Evolutionary conservation across 2,797 vertebrate genomes (phyloP), one percentile per base, ranked within the genome.

Genomic region (Meriones psammophilus): DNA sequence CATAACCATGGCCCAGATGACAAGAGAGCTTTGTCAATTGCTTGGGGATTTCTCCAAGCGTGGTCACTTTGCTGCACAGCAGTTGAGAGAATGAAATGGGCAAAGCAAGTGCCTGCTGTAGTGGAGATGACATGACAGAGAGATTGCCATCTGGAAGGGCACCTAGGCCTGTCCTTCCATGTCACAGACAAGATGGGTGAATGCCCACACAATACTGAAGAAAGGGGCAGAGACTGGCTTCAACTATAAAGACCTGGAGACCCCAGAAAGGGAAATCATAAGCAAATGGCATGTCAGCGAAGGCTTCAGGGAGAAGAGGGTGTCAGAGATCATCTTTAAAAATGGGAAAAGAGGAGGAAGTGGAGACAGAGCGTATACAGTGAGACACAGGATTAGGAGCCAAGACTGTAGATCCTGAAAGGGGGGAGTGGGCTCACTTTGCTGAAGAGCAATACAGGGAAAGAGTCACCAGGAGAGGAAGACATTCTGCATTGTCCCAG

Each of bases 41-140:
- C 71, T 80, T 89, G 15, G 58, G 83, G 89, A 78, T 91, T 15
- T 54, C 76, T 95, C 83, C 56, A 76, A 39, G 56, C 1, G 3
- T 3, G 18, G 68, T 36, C 14, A 4, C 84, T 33, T n/a, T 0
- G 1, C 28, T 6, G 14, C 50, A 36, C 2, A 33, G 17, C 0
- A 0, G 15, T 30, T 92, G 62, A 17, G 15, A 73, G 54, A 26
- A 28, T 13, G 30, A 54, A 79, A 18, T 0, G 15, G 94, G 39
- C 62, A 92, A 58, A 69, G 71, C 8, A 66, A 56, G 36, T 4
- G 0, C 30, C 60, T 74, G 42, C 56, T 46, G 33, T 2, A 1
- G 24, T 0, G 5, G 30, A 42, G 2, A 46, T 24, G 46, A 18
- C 83, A n/a, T 33, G n/a, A 62, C 30, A 46, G 30, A 54, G 58